Base-by-base conservation (phyloP, 2,113 vertebrate genomes). In the Megaceryle maxima region DNA sequence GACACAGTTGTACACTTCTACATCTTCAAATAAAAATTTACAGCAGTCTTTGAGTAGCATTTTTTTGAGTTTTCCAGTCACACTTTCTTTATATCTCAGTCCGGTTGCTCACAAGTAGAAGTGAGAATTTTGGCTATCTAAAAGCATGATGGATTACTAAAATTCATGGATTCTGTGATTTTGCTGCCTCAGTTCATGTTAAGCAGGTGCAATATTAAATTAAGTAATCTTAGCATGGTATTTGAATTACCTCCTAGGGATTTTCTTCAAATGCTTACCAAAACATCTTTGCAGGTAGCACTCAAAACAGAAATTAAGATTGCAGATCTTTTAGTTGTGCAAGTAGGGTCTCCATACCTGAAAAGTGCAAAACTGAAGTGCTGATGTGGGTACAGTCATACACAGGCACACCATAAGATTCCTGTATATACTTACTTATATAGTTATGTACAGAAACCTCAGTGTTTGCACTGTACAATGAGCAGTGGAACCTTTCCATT, bases 381-480 rank as follows among this genome's bases (percentile, higher is more conserved):
- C 63, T 76, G 39, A 3, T 19, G 24, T 24, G 46, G 21, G 55
- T 46, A 21, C 69, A 35, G 68, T 9, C 51, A 37, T 6, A 11
- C 37, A 11, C 39, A 9, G 46, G 28, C 37, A 68, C 46, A 62
- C 4, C 16, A 11, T 5, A 10, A 63, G 41, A 83, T 24, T 46
- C 46, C 46, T 46, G 46, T 20, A 26, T 14, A 26, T 7, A 25
- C 25, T 5, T 7, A 25, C 25, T 5, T 76, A 10, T 8, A 3
- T 20, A 9, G 3, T 25, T 29, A 29, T 8, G 29, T 10, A n/a
- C 9, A 69, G 31, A 59, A 15, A 59, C 41, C n/a, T 21, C 41
- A 22, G 56, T 10, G 31, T 31, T 26, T 0, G 0, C 39, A 48
- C 10, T 15, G 6, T 3, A 12, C 10, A n/a, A 25, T 5, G 44